Base-by-base conservation (phyloP, 2,888 invertebrate genomes). In the Zele albiditarsus region DNA sequence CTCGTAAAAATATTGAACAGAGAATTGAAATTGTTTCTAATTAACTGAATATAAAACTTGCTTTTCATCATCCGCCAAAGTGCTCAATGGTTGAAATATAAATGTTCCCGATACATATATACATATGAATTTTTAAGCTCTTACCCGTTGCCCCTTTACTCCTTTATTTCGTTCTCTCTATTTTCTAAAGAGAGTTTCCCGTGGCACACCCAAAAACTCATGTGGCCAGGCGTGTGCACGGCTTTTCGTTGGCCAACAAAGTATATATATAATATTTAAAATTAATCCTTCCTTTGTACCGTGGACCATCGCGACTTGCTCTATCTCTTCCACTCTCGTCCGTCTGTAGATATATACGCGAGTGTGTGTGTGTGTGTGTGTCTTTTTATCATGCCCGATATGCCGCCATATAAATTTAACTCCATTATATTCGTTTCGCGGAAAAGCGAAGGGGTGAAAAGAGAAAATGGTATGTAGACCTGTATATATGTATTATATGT, bases 321-420 rank as follows among this genome's bases (percentile, higher is more conserved):
- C 53, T 4, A 38, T 53, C 53, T 53, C n/a, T 53, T 46, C 16
- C 16, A 16, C 53, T 23, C 53, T 20, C 8, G 2, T 10, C n/a
- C n/a, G 20, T 53, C 23, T 53, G 20, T n/a, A n/a, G n/a, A n/a
- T n/a, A n/a, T n/a, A n/a, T n/a, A n/a, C n/a, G n/a, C n/a, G n/a
- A n/a, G n/a, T 38, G 38, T 38, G 42, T 23, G 80, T 76, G 79
- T 78, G 82, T 81, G 82, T 80, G 85, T 81, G 86, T 84, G 85
- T 88, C 88, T 88, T 88, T 88, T 88, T 88, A 85, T 86, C 86
- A 83, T 83, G 77, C 53, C 85, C 86, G 87, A 88, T 88, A 88
- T 85, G 84, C 86, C 87, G 83, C 87, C 86, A 86, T 86, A 87
- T 85, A 85, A 88, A 88, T 88, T 88, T 88, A 83, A 84, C 86